Percentiles rank a stretch among this genome's conserved stretches.
Evolutionary conservation across 1,140 invertebrate species (phyloP).

Genomic region (Drosophila malerkotliana): DNA sequence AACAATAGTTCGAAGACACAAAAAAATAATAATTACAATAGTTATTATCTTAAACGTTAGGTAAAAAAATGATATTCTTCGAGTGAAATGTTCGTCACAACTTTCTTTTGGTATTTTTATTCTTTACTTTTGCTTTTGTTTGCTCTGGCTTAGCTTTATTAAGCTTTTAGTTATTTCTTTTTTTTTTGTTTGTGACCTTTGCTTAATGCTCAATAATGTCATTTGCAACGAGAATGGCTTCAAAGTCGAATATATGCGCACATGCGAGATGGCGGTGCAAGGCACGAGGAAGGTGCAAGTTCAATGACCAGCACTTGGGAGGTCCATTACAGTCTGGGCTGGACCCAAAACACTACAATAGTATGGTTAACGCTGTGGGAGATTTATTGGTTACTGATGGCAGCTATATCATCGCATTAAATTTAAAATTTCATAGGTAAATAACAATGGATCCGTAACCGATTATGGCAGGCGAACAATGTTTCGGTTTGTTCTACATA

Average conservation of each 20-base stretch:
- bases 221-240: conserved; percentile 39
- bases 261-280: conserved; percentile 1
- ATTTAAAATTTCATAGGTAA: conserved; percentile 21
- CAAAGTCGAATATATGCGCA: conserved; percentile 27
- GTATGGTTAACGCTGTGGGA: conserved; percentile 9
- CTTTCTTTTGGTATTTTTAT: conserved; percentile 27
- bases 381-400: conserved; percentile 34
- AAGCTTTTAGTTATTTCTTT: conserved; percentile 2
- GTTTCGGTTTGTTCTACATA: not conserved
- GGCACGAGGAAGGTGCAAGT: not conserved
- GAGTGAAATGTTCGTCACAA: conserved; percentile 25
- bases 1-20: conserved; percentile 48
- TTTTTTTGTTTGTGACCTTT: conserved; percentile 26
- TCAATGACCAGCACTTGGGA: conserved; percentile 7
- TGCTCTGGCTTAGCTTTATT: not conserved
- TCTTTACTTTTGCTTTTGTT: not conserved
- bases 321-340: conserved; percentile 15
- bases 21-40: conserved; percentile 53
- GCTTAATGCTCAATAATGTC: conserved; percentile 32
- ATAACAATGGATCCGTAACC: conserved; percentile 23
- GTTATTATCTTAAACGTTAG: conserved; percentile 41
- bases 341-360: conserved; percentile 1
- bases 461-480: conserved; percentile 27
- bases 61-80: conserved; percentile 41
- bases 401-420: conserved; percentile 15